Conservation (phyloP, 2,888 invertebrate species). For the Drosophila basisetae region DNA sequence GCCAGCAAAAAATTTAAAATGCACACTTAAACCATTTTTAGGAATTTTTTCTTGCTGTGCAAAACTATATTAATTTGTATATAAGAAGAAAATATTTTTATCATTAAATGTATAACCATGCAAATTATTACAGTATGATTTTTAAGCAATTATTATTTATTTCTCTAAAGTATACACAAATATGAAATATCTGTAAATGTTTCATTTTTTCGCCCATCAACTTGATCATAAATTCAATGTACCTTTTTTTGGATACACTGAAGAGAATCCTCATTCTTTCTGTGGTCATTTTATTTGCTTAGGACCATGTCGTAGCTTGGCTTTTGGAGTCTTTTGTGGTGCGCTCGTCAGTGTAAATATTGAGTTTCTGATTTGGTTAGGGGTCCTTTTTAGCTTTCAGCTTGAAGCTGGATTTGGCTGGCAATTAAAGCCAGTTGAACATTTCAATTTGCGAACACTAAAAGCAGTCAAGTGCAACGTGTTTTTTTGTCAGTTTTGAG, state of each 20-base stretch:
- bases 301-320: slow-evolving; percentile 54
- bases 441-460: slow-evolving; percentile 44
- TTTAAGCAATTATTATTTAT: not conserved
- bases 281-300: slow-evolving; percentile 66
- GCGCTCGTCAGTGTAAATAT: slow-evolving; percentile 60
- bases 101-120: not conserved
- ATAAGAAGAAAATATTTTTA: not conserved
- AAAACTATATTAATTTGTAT: not conserved
- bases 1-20: not conserved
- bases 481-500: slow-evolving; percentile 47
- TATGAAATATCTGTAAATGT: not conserved
- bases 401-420: slow-evolving; percentile 21
- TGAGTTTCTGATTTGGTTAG: slow-evolving; percentile 41
- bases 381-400: slow-evolving; percentile 5
- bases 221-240: not conserved
- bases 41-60: not conserved
- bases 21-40: not conserved
- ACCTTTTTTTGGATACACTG: not conserved
- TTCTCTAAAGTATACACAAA: not conserved
- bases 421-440: slow-evolving; percentile 46
- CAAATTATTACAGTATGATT: not conserved
- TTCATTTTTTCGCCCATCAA: not conserved
- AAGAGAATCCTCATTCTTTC: slow-evolving; percentile 34
- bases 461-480: slow-evolving; percentile 40
- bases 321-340: slow-evolving; percentile 50